Evolutionary conservation across 2,888 invertebrate species (phyloP), one percentile per base, ranked within the genome.

Genomic region (Thecocarcelia acutangulata): DNA sequence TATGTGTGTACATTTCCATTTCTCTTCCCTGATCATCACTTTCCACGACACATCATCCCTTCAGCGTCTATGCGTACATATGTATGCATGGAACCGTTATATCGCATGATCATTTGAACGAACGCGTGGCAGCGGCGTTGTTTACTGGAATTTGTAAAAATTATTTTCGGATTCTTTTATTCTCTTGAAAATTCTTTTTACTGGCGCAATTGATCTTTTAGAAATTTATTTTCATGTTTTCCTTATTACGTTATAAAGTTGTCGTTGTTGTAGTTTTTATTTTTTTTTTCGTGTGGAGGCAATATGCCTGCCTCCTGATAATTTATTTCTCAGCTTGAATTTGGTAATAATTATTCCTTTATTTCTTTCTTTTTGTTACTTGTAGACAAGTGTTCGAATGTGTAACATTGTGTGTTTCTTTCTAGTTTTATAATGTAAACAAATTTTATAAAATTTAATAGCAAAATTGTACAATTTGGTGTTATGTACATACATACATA

Each of bases 331-430:
- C 83, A 84, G 83, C 82, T 84, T 84, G 83, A 86, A 85, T 86
- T 84, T 86, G 87, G 86, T 84, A 88, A 87, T 89, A 88, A 89
- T 88, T 89, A 87, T 87, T 87, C 87, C 79, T 80, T 80, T 79
- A 50, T 12, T n/a, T 56, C 79, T 79, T 80, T 80, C 44, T 12
- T 24, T 48, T n/a, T 11, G 21, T 8, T n/a, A 15, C 48, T 12
- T 54, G 54, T 56, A 40, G 61, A 21, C 59, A 19, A 42, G 28
- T 73, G 54, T 48, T 33, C 33, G 42, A 24, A 33, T 59, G 40
- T 15, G 42, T 58, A n/a, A n/a, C n/a, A n/a, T 24, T 69, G 42
- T 17, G 40, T 68, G 56, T 46, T 15, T 66, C 37, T 61, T 68
- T 61, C 54, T 42, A 46, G 50, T 74, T 69, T 33, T 54, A 52